These are phyloP conservation scores for Vollenhovia emeryi DNA, from an alignment of 1,140 invertebrate genomes.

Conservation along the genomic window DNA sequence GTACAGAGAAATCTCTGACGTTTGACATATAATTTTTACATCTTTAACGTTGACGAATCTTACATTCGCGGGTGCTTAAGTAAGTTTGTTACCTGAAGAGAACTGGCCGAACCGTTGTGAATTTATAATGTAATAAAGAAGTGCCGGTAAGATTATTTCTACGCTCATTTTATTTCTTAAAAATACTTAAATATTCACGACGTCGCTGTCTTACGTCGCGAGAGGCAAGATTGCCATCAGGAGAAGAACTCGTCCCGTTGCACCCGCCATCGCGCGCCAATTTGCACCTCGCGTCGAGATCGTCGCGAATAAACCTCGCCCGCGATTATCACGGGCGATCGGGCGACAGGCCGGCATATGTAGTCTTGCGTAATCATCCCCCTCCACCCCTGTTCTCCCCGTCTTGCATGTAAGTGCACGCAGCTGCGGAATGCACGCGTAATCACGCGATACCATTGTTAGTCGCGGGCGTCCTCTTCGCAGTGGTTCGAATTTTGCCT, in stretches of 20 bases:
- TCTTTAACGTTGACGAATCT: too few species aligned
- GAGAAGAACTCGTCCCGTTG: neutral
- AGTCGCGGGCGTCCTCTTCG: conserved; percentile 22
- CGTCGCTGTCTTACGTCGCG: conserved; percentile 36
- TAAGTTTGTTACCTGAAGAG: too few species aligned
- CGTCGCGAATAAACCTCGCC: conserved; percentile 1
- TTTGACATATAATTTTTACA: too few species aligned
- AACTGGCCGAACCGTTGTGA: too few species aligned
- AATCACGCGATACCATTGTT: conserved; percentile 56
- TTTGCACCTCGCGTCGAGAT: conserved; percentile 33
- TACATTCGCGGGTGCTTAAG: too few species aligned
- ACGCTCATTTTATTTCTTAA: too few species aligned
- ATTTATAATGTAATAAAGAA: too few species aligned
- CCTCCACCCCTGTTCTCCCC: neutral
- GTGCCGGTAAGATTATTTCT: too few species aligned
- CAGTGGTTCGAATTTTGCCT: conserved; percentile 59
- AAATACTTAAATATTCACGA: neutral
- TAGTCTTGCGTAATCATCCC: conserved; percentile 30
- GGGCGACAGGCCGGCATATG: neutral
- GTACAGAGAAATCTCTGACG: too few species aligned
- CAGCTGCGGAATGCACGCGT: neutral
- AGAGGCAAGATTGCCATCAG: conserved; percentile 41
- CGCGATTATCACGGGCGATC: conserved; percentile 18
- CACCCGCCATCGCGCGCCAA: conserved; percentile 19
- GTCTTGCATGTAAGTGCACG: neutral